phyloP scores from a whole-genome alignment of 2,888 invertebrate genomes.

The Cabera pusaria region DNA sequence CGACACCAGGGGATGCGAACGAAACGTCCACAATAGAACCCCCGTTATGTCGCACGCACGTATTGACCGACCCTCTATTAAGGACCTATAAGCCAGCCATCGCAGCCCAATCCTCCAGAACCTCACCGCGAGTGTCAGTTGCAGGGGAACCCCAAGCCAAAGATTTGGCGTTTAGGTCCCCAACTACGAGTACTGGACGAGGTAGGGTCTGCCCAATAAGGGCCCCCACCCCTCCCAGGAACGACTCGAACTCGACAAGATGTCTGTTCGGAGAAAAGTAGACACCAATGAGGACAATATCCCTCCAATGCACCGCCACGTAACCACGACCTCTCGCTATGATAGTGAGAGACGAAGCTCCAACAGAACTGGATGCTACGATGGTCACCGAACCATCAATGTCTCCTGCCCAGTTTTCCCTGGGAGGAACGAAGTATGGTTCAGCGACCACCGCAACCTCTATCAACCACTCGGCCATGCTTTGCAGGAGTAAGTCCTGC shows the following conservation, averaged over 20 bases:
- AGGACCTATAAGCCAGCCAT: constrained; percentile 9
- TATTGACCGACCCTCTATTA: constrained; percentile 22
- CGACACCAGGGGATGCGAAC: constrained; percentile 14
- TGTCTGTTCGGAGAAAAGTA: constrained; percentile 18
- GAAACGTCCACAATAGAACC: constrained; percentile 22
- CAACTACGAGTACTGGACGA: constrained; percentile 4
- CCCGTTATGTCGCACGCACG: constrained; percentile 30
- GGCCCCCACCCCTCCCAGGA: constrained; percentile 4
- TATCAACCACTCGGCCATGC: constrained; percentile 24
- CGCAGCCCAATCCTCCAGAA: constrained; percentile 21
- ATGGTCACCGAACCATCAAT: constrained; percentile 10
- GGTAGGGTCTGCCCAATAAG: constrained; percentile 4
- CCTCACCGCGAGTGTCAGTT: constrained; percentile 19
- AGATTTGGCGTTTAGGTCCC: constrained; percentile 24
- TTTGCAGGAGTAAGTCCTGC: constrained; percentile 23
- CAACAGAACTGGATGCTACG: not conserved
- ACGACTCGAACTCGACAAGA: constrained; percentile 12
- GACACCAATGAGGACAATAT: constrained; percentile 1
- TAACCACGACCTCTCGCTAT: constrained; percentile 8
- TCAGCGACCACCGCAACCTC: constrained; percentile 26
- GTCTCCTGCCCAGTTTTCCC: constrained; percentile 17
- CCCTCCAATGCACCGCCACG: constrained; percentile 16
- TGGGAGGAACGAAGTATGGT: constrained; percentile 20
- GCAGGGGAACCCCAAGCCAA: constrained; percentile 19
- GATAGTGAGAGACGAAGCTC: not conserved